phyloP scores from a whole-genome alignment of 2,113 vertebrate species.

The Aptenodytes patagonicus region DNA sequence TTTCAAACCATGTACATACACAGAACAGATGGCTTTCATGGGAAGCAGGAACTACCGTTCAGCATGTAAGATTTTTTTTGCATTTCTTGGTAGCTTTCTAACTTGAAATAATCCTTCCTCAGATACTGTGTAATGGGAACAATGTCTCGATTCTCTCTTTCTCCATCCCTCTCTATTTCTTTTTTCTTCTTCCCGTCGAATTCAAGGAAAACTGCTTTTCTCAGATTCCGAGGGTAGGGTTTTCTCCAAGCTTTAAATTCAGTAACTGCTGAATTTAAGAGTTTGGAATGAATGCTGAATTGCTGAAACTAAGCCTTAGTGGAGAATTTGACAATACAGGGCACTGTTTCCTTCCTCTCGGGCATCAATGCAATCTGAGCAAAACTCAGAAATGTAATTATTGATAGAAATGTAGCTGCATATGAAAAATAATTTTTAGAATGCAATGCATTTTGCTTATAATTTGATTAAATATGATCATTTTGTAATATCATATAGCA shows the following conservation, averaged over 20 bases:
- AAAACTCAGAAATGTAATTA: not conserved
- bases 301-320: not conserved
- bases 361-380: not conserved
- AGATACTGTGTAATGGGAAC: not conserved
- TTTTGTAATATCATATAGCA: not conserved
- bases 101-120: not conserved
- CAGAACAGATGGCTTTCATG: slow-evolving; percentile 56
- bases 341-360: not conserved
- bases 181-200: not conserved
- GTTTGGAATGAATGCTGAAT: not conserved
- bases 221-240: not conserved
- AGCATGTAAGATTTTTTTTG: not conserved
- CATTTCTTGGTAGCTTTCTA: slow-evolving; percentile 18
- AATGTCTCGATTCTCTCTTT: not conserved
- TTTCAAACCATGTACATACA: slow-evolving; percentile 45
- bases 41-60: slow-evolving; percentile 52
- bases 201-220: not conserved
- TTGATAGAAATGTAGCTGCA: not conserved
- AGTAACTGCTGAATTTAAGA: not conserved
- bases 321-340: not conserved
- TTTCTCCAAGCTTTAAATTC: not conserved
- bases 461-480: not conserved
- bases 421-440: not conserved
- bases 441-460: not conserved
- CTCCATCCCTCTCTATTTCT: not conserved